Evolutionary conservation across 53 echinoderm and acorn worm species (phyloP).

Genomic region (Antedon mediterranea): DNA sequence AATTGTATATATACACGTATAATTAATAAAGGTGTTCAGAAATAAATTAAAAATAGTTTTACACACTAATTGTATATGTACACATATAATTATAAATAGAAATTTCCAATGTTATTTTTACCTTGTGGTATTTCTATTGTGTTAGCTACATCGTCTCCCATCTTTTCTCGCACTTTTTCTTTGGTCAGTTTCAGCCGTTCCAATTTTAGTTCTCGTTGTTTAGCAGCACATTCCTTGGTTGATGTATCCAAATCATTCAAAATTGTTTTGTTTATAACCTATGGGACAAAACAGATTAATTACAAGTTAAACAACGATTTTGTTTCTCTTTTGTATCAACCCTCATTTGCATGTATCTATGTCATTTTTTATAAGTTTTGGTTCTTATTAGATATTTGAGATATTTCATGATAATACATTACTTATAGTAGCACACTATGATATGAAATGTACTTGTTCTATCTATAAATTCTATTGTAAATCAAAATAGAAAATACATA

Average conservation of each 20-base stretch:
- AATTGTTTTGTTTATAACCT: conserved; percentile 96
- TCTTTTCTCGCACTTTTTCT: conserved; percentile 65
- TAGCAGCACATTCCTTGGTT: conserved; percentile 41
- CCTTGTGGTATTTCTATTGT: conserved; percentile 39
- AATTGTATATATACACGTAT: no score
- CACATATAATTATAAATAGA: no score
- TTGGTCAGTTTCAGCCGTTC: conserved; percentile 70
- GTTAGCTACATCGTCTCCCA: conserved; percentile 58
- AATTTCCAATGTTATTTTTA: no score
- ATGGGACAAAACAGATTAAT: not conserved
- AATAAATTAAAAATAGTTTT: no score
- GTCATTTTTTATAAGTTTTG: not conserved
- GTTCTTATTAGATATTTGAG: no score
- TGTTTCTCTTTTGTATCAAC: not conserved
- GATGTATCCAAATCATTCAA: conserved; percentile 48
- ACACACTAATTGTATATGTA: no score
- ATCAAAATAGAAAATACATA: conserved; percentile 18
- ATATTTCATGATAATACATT: no score
- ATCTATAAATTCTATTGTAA: no score
- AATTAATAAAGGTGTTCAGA: no score
- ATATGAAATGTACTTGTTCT: no score
- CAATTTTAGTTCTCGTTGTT: conserved; percentile 60
- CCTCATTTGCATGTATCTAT: not conserved
- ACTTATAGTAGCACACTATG: no score
- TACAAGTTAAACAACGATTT: not conserved